phyloP scores from a whole-genome alignment of 2,113 vertebrate genomes.

The Gavialis gangeticus region DNA sequence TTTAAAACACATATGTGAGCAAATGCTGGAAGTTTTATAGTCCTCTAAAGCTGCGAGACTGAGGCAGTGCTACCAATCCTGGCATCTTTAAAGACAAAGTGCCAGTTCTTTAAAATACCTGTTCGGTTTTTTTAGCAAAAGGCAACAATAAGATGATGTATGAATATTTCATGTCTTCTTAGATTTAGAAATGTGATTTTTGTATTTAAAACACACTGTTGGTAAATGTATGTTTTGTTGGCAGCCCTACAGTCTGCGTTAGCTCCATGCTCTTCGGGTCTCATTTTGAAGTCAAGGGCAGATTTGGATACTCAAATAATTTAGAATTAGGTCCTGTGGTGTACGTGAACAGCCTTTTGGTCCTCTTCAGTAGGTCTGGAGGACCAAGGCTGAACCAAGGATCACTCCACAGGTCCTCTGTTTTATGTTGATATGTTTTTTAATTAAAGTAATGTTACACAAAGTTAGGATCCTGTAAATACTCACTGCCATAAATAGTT shows the following conservation, averaged over 20 bases:
- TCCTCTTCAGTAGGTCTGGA: too few relatives aligned
- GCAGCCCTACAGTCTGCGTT: not conserved
- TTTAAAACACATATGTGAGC: not conserved
- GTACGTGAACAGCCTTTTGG: not conserved
- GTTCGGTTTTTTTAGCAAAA: not conserved
- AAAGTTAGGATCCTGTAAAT: not conserved
- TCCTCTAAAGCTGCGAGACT: not conserved
- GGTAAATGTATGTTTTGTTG: not conserved
- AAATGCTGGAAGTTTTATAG: not conserved
- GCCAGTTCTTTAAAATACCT: not conserved
- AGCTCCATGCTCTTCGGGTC: not conserved
- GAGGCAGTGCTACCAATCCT: not conserved
- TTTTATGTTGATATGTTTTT: not conserved
- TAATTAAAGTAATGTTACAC: not conserved
- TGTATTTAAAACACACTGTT: not conserved
- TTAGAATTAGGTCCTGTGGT: not conserved
- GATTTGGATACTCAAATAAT: not conserved
- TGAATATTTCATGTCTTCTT: not conserved
- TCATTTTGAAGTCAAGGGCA: not conserved
- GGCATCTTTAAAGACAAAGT: not conserved
- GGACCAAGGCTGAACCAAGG: too few relatives aligned
- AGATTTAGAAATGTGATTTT: not conserved
- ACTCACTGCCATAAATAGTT: rapidly evolving
- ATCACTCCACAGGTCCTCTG: not conserved
- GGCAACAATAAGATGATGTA: not conserved